phyloP scores from a whole-genome alignment of 92 coral and sea anemone species.

The Epizoanthus illoricatus region DNA sequence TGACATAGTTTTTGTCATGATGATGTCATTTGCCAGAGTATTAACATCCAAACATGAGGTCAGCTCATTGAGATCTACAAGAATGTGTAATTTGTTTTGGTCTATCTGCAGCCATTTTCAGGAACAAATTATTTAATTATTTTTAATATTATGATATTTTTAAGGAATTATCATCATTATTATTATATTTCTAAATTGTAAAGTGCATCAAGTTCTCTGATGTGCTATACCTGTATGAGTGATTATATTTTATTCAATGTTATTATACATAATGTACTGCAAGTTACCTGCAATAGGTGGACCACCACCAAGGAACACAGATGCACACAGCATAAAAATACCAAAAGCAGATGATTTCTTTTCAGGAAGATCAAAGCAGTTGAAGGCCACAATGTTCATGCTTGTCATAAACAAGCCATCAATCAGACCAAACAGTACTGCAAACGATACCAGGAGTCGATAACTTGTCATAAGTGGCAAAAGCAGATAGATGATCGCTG shows the following conservation, averaged over 20 bases:
- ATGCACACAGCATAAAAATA: background rate
- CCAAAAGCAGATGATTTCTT: conserved; percentile 30
- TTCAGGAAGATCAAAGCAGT: conserved; percentile 11
- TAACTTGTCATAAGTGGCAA: conserved; percentile 11
- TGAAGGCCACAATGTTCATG: background rate
- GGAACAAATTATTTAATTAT: no score
- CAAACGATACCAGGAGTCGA: background rate
- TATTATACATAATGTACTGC: background rate
- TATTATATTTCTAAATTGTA: no score
- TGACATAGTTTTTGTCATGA: no score
- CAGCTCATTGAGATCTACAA: no score
- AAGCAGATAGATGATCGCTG: background rate
- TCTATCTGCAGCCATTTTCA: no score
- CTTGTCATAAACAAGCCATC: conserved; percentile 22
- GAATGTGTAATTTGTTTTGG: no score
- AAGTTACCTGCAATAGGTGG: conserved; percentile 30
- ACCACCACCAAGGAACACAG: conserved; percentile 10
- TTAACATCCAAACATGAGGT: no score
- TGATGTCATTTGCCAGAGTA: no score
- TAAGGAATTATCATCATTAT: background rate
- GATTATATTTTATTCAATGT: no score
- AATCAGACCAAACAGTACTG: conserved; percentile 11
- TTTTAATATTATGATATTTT: no score
- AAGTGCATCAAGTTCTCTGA: no score
- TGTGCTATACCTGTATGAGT: background rate